Percentiles rank a stretch among this genome's conserved stretches.
Conservation (phyloP, 2,113 vertebrate genomes). For the Embiotoca jacksoni region DNA sequence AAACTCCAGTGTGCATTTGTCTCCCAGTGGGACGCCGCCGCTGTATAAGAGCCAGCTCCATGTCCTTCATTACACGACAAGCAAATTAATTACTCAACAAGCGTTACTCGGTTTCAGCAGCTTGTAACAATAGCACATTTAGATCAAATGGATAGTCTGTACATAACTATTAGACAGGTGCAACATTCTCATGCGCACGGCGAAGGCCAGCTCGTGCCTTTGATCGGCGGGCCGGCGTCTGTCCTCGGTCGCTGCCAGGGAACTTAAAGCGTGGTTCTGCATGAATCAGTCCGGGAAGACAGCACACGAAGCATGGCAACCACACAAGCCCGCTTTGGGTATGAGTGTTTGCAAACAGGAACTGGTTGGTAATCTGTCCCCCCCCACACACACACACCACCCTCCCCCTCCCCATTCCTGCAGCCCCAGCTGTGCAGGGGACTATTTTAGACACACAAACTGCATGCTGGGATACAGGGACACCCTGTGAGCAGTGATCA, state of each 20-base stretch:
- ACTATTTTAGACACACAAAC: slow-evolving; percentile 81
- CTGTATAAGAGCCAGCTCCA: neutral
- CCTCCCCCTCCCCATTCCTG: slow-evolving; percentile 58
- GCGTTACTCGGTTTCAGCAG: slow-evolving; percentile 11
- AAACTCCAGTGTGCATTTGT: slow-evolving; percentile 9
- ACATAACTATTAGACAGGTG: slow-evolving; percentile 68
- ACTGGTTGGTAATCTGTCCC: slow-evolving; percentile 43
- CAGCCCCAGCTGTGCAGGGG: slow-evolving; percentile 83
- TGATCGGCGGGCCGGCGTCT: slow-evolving; percentile 39
- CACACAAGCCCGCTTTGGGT: slow-evolving; percentile 24
- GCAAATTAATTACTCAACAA: slow-evolving; percentile 41
- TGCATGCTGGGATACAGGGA: slow-evolving; percentile 87
- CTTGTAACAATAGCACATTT: slow-evolving; percentile 41
- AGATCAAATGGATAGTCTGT: slow-evolving; percentile 33
- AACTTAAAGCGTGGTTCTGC: slow-evolving; percentile 38
- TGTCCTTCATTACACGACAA: slow-evolving; percentile 28
- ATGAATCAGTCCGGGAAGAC: slow-evolving; percentile 44
- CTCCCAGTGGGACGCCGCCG: slow-evolving; percentile 30
- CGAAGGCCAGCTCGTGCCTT: slow-evolving; percentile 33
- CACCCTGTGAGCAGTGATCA: slow-evolving; percentile 86
- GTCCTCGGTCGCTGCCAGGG: slow-evolving; percentile 65
- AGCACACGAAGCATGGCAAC: slow-evolving; percentile 36
- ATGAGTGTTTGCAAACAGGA: slow-evolving; percentile 58
- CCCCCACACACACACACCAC: neutral
- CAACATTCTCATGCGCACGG: slow-evolving; percentile 47